Percentiles rank a stretch among this genome's conserved stretches.
These are phyloP conservation scores for Euglossa dilemma DNA, from an alignment of 1,140 invertebrate genomes.

Conservation along the genomic window DNA sequence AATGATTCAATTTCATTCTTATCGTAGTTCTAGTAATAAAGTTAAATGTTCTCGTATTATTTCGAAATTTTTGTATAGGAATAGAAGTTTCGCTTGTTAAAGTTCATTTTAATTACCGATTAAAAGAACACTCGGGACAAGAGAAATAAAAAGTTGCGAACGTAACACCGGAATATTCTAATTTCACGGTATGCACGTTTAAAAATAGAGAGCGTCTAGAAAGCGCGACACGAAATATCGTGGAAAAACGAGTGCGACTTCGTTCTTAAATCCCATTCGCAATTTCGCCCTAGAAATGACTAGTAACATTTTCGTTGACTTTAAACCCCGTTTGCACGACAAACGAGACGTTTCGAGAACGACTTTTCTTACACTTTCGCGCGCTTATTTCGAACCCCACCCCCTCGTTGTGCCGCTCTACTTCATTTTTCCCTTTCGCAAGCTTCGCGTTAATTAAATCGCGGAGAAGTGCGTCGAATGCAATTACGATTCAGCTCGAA, in stretches of 20 bases:
- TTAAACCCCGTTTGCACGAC: not conserved
- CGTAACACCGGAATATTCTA: too few species aligned
- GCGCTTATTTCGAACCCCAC: not conserved
- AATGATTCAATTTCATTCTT: too few species aligned
- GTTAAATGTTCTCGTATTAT: too few species aligned
- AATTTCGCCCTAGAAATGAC: not conserved
- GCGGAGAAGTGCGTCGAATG: not conserved
- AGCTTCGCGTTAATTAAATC: slow-evolving; percentile 30
- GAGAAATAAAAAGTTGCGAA: too few species aligned
- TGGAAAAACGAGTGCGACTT: not conserved
- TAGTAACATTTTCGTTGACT: slow-evolving; percentile 2
- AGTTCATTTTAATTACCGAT: too few species aligned
- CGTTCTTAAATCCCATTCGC: not conserved
- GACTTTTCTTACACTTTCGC: slow-evolving; percentile 15
- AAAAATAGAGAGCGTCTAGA: not conserved
- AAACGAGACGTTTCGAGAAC: not conserved
- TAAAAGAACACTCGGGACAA: too few species aligned
- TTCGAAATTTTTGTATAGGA: too few species aligned
- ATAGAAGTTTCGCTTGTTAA: too few species aligned
- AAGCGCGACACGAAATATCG: too few species aligned
- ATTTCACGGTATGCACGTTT: not conserved
- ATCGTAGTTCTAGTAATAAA: too few species aligned
- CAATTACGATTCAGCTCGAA: slow-evolving; percentile 22
- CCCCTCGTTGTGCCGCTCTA: slow-evolving; percentile 10
- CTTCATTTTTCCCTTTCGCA: slow-evolving; percentile 16